These are phyloP conservation scores for Clinocottus analis DNA, from an alignment of 2,113 vertebrate genomes.

Conservation along the genomic window DNA sequence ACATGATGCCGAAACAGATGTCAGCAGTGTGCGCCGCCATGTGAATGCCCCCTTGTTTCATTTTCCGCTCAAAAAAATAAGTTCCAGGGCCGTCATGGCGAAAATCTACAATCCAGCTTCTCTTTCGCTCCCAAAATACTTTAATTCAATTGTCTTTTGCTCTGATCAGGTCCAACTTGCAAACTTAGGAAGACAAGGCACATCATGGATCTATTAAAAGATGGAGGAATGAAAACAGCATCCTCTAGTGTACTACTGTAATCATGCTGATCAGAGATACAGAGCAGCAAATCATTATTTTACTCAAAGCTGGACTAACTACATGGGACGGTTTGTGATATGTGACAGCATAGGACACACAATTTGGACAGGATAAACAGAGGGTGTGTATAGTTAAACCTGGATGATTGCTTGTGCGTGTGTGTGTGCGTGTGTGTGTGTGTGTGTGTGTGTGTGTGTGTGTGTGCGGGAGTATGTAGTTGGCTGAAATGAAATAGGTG, in stretches of 20 bases:
- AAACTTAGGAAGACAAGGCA: slow-evolving; percentile 31
- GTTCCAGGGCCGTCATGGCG: slow-evolving; percentile 11
- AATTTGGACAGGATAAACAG: slow-evolving; percentile 30
- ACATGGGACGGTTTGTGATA: background rate
- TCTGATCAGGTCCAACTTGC: slow-evolving; percentile 39
- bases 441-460: slow-evolving; percentile 19
- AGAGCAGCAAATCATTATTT: background rate
- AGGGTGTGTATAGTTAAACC: slow-evolving; percentile 24
- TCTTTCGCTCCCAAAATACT: background rate
- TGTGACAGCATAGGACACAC: slow-evolving; percentile 7
- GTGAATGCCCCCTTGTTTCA: slow-evolving; percentile 57
- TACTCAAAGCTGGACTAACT: background rate
- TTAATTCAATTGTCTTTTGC: slow-evolving; percentile 26
- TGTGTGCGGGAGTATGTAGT: slow-evolving; percentile 35
- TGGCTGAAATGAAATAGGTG: slow-evolving; percentile 56
- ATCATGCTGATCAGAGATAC: background rate
- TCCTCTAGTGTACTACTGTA: slow-evolving; percentile 37
- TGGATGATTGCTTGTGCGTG: slow-evolving; percentile 39
- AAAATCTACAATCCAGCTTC: slow-evolving; percentile 13
- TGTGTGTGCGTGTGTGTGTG: slow-evolving; percentile 23
- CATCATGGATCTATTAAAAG: slow-evolving; percentile 47
- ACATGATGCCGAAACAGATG: slow-evolving; percentile 66
- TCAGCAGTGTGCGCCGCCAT: slow-evolving; percentile 49
- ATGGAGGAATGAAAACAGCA: slow-evolving; percentile 36
- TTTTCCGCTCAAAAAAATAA: slow-evolving; percentile 55